These are phyloP conservation scores for Plectropomus leopardus DNA, from an alignment of 2,113 vertebrate genomes.

Conservation along the genomic window DNA sequence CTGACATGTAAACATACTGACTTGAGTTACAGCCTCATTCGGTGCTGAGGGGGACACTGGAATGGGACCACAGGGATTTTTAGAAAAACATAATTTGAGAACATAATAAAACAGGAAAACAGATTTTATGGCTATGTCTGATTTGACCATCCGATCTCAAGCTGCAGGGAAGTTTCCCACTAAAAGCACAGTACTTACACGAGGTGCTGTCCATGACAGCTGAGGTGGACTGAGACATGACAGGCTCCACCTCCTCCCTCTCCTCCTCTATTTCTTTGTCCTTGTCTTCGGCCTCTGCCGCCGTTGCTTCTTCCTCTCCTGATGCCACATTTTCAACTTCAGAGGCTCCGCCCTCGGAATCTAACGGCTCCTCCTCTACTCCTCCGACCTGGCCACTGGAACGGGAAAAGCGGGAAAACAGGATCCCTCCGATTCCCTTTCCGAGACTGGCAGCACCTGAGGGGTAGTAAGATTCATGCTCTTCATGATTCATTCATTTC, in stretches of 20 bases:
- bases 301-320: slow-evolving; percentile 45
- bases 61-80: no score
- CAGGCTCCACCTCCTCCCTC: slow-evolving; percentile 61
- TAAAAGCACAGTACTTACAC: slow-evolving; percentile 80
- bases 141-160: neutral
- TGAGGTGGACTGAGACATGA: slow-evolving; percentile 86
- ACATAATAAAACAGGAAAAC: no score
- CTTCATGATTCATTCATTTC: neutral
- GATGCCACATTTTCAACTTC: slow-evolving; percentile 75
- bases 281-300: slow-evolving; percentile 63
- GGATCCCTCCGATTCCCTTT: slow-evolving; percentile 95
- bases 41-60: no score
- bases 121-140: neutral
- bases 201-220: slow-evolving; percentile 88
- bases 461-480: neutral
- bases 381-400: slow-evolving; percentile 84
- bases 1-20: no score
- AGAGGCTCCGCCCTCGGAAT: slow-evolving; percentile 71
- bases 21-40: no score
- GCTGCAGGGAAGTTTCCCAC: neutral
- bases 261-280: slow-evolving; percentile 86
- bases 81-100: no score
- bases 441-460: slow-evolving; percentile 95
- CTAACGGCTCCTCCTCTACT: slow-evolving; percentile 82
- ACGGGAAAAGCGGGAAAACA: slow-evolving; percentile 95